A percentile compares a stretch with the other conserved stretches of the same genome.
Conservation (phyloP, 2,113 vertebrate genomes). For the Corythornis vintsioides region DNA sequence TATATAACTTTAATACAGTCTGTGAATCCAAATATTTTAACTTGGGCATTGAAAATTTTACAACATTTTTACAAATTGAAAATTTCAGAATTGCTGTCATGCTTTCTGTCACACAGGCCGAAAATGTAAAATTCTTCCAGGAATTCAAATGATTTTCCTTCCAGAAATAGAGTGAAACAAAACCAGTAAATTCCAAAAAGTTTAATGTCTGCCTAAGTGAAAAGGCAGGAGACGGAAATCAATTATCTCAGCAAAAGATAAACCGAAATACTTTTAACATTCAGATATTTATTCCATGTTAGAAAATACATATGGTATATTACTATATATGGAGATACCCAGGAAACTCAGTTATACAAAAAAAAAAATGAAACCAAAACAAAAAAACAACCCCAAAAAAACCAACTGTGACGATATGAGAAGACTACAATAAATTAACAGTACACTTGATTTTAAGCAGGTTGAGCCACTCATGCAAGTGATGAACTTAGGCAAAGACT, state of each 20-base stretch:
- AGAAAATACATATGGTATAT: not conserved
- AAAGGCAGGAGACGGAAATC: not conserved
- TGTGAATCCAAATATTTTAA: not conserved
- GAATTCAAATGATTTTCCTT: not conserved
- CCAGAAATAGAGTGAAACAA: not conserved
- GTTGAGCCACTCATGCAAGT: not conserved
- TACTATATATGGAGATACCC: not conserved
- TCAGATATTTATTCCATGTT: not conserved
- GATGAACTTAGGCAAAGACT: not conserved
- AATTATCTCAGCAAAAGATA: not conserved
- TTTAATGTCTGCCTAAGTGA: not conserved
- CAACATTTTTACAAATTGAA: not conserved
- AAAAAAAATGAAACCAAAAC: not conserved
- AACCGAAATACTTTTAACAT: not conserved
- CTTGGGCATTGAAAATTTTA: not conserved
- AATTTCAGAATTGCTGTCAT: not conserved
- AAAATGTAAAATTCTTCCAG: not conserved
- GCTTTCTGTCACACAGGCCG: not conserved
- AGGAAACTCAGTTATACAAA: not conserved
- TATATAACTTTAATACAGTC: not conserved
- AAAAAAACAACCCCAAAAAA: not conserved
- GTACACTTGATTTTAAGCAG: not conserved
- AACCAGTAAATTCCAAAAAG: not conserved
- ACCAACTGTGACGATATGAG: not conserved
- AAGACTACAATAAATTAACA: not conserved